Conservation (phyloP, 1,140 invertebrate species). For the Macrobrachium nipponense region DNA sequence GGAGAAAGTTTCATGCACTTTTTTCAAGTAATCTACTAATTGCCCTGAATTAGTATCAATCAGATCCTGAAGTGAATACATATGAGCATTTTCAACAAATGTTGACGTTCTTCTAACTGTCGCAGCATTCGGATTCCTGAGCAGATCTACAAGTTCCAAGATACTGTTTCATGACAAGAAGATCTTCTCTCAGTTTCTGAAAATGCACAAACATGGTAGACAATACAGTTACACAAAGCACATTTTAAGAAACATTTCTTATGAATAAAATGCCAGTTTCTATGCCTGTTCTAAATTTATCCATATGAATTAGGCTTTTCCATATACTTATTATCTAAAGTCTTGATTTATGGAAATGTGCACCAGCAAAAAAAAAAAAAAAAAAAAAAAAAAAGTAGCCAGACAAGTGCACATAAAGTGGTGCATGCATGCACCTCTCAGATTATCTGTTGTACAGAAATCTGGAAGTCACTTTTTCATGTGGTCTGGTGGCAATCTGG, state of each 20-base stretch:
- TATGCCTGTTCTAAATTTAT: no score
- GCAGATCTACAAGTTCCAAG: conserved; percentile 83
- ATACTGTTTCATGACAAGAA: conserved; percentile 82
- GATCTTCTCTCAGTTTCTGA: conserved; percentile 78
- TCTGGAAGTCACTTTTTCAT: no score
- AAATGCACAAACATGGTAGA: conserved; percentile 51
- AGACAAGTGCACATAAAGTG: no score
- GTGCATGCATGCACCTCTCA: no score
- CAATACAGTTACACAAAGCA: not conserved
- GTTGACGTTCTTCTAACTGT: conserved; percentile 75
- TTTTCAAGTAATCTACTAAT: conserved; percentile 77
- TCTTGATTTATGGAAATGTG: no score
- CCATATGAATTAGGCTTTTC: no score
- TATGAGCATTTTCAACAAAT: conserved; percentile 80
- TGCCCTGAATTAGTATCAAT: conserved; percentile 77
- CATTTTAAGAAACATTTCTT: not conserved
- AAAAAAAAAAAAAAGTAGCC: no score
- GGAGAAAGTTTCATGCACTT: conserved; percentile 75
- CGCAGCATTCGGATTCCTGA: conserved; percentile 77
- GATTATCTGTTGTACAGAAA: no score
- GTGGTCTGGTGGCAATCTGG: no score
- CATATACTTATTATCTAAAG: no score
- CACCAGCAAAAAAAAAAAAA: no score
- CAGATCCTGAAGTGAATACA: conserved; percentile 83
- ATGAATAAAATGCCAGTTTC: no score